phyloP scores from a whole-genome alignment of 2,113 vertebrate genomes.

The Motacilla tschutschensis region DNA sequence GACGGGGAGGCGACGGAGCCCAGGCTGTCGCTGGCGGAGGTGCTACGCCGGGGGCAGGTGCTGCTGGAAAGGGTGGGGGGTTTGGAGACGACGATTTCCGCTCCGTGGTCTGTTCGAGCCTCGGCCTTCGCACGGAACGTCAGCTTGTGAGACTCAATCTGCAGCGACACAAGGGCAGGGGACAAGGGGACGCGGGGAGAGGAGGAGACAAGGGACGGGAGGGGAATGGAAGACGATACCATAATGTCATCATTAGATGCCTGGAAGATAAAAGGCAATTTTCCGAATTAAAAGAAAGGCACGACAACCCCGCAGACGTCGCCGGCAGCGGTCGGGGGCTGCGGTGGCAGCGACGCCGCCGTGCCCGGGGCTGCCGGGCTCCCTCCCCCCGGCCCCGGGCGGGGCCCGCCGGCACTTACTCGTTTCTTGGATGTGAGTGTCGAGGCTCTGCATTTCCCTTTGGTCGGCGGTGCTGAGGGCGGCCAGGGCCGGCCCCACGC shows the following conservation, averaged over 20 bases:
- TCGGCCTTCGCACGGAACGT: conserved; percentile 87
- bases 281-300: conserved; percentile 57
- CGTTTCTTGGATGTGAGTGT: conserved; percentile 92
- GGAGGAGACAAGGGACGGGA: conserved; percentile 11
- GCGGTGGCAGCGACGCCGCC: not conserved
- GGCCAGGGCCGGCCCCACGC: conserved; percentile 74
- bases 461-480: conserved; percentile 74
- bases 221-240: conserved; percentile 82
- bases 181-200: conserved; percentile 6
- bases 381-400: not conserved
- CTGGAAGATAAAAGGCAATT: conserved; percentile 93
- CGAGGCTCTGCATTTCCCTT: conserved; percentile 86
- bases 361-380: not conserved
- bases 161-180: conserved; percentile 79
- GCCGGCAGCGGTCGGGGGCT: not conserved
- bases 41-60: conserved; percentile 68
- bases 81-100: conserved; percentile 79
- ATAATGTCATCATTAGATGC: conserved; percentile 94
- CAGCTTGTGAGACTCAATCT: conserved; percentile 93
- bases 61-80: conserved; percentile 70
- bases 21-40: conserved; percentile 63
- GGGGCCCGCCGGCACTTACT: conserved; percentile 80
- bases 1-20: conserved; percentile 45
- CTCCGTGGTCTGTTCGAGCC: conserved; percentile 89
- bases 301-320: not conserved